phyloP scores from a whole-genome alignment of 2,888 invertebrate species.

The Himalopsyche tibetana region DNA sequence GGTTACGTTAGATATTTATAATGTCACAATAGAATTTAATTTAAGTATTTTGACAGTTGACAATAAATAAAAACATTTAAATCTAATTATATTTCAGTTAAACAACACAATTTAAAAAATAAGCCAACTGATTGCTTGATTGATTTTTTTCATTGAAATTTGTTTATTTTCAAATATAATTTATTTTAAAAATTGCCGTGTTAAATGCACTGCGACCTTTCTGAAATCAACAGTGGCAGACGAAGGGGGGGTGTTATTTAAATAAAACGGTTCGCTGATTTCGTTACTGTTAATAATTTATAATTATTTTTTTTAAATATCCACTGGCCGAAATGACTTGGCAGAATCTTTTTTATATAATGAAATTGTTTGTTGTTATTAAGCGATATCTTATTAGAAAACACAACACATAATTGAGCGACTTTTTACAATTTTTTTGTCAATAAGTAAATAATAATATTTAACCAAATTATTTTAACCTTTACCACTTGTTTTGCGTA shows the following conservation, averaged over 20 bases:
- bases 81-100: background rate
- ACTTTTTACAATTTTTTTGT: too few relatives aligned
- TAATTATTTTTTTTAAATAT: conserved; percentile 31
- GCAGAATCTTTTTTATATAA: background rate
- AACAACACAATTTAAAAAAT: conserved; percentile 10
- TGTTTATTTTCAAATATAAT: background rate
- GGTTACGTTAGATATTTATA: too few relatives aligned
- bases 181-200: background rate
- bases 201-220: conserved; percentile 35
- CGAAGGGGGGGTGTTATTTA: background rate
- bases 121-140: conserved; percentile 4
- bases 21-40: too few relatives aligned
- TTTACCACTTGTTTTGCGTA: too few relatives aligned
- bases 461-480: too few relatives aligned
- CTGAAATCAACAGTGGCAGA: background rate
- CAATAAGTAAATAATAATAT: too few relatives aligned
- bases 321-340: background rate
- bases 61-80: too few relatives aligned
- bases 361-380: background rate
- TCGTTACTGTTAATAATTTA: conserved; percentile 25
- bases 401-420: too few relatives aligned
- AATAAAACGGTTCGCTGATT: conserved; percentile 37
- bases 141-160: conserved; percentile 22
- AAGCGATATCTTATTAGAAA: background rate
- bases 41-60: too few relatives aligned